These are phyloP conservation scores for Synanthedon myopaeformis DNA, from an alignment of 2,888 invertebrate species.

Conservation along the genomic window DNA sequence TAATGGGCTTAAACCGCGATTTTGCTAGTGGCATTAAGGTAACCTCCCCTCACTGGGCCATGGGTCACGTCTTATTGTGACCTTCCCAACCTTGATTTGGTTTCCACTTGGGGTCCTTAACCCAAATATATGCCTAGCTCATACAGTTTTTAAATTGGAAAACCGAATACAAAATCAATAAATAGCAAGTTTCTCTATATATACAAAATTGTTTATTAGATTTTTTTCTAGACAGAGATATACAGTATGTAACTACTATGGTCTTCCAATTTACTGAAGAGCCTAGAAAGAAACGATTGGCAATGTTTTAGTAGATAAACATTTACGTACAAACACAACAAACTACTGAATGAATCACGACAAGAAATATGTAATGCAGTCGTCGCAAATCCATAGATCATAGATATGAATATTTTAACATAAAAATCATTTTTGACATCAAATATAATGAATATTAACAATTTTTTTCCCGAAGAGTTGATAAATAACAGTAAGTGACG, in stretches of 20 bases:
- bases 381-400: slow-evolving; percentile 66
- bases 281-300: slow-evolving; percentile 49
- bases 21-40: slow-evolving; percentile 32
- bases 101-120: slow-evolving; percentile 80
- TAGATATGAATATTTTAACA: neutral
- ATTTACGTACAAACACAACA: slow-evolving; percentile 68
- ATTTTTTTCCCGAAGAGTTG: neutral
- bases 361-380: slow-evolving; percentile 62
- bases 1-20: slow-evolving; percentile 37
- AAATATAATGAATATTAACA: neutral
- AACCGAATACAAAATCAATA: slow-evolving; percentile 27
- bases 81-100: slow-evolving; percentile 85
- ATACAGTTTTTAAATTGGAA: slow-evolving; percentile 37
- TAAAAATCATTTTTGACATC: neutral
- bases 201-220: no score
- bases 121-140: slow-evolving; percentile 60
- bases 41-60: slow-evolving; percentile 54
- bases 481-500: neutral
- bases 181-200: slow-evolving; percentile 20
- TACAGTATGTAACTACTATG: slow-evolving; percentile 16
- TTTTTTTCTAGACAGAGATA: no score
- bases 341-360: slow-evolving; percentile 65
- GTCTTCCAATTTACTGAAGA: slow-evolving; percentile 60
- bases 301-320: slow-evolving; percentile 59
- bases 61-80: slow-evolving; percentile 80